Evolutionary conservation across 2,797 vertebrate species (phyloP), one percentile per base, ranked within the genome.

Genomic region (Acanthopagrus latus): DNA sequence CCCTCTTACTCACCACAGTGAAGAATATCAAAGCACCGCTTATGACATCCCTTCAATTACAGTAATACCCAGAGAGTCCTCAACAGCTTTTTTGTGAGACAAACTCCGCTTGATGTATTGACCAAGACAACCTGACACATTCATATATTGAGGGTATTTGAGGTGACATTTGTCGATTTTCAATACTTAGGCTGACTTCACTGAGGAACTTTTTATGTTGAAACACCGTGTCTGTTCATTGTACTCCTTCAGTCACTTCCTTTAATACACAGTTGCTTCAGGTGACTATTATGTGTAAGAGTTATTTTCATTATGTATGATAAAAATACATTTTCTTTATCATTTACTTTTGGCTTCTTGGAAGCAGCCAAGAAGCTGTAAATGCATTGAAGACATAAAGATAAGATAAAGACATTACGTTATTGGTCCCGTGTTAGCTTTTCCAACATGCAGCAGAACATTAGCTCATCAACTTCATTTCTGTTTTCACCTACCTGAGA

Each of bases 21-120:
- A 83, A 80, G 62, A 75, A 83, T 80, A 86, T 80, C 74, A 86
- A 85, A 88, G 66, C 17, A 23, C 55, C 56, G 71, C 62, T 66
- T 71, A 68, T 66, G 77, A 88, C 76, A 86, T 82, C 41, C 52
- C 76, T 73, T 90, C 74, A 76, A 68, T 86, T 83, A 86, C 74
- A 86, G 69, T 52, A 84, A 76, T 70, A 81, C 76, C 81, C 76
- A 76, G 76, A 81, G 74, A 86, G 62, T 48, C 23, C 66, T 84
- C 70, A 74, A 38, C 50, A 56, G 27, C 63, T 77, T 57, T 58
- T 78, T 20, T 64, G 64, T 75, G 58, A 87, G 18, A 67, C 48
- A 76, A 77, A 81, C 65, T 70, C 70, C 54, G 18, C 68, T 76
- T 76, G 63, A 81, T 80, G 64, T 63, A 66, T 63, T 71, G 65